Evolutionary conservation across 2,888 invertebrate genomes (phyloP).

Genomic region (Meliscaeva auricollis): DNA sequence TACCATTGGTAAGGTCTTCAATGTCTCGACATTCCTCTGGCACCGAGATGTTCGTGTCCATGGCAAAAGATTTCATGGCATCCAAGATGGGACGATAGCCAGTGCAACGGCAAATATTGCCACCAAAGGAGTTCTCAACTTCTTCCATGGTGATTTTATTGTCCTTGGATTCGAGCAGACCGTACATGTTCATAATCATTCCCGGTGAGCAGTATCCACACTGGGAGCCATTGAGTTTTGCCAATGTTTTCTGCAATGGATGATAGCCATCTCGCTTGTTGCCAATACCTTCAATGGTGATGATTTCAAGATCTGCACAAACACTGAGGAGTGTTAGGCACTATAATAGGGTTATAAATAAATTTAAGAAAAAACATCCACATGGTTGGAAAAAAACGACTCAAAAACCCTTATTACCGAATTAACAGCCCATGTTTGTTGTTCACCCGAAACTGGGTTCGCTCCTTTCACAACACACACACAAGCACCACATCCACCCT

Average conservation of each 20-base stretch:
- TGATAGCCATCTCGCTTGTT: slow-evolving; percentile 88
- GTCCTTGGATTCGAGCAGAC: slow-evolving; percentile 84
- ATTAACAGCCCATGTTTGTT: slow-evolving; percentile 86
- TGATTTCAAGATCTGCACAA: slow-evolving; percentile 88
- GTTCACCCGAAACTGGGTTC: slow-evolving; percentile 77
- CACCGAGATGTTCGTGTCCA: slow-evolving; percentile 85
- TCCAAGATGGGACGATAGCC: slow-evolving; percentile 92
- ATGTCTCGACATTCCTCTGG: slow-evolving; percentile 84
- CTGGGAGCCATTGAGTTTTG: slow-evolving; percentile 89
- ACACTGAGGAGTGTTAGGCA: slow-evolving; percentile 88
- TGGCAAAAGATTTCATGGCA: slow-evolving; percentile 90
- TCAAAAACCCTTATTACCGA: slow-evolving; percentile 86
- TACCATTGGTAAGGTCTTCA: slow-evolving; percentile 80
- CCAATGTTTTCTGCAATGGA: slow-evolving; percentile 87
- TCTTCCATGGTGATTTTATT: slow-evolving; percentile 87
- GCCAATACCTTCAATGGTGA: slow-evolving; percentile 91
- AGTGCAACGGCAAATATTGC: slow-evolving; percentile 92
- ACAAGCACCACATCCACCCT: slow-evolving; percentile 89
- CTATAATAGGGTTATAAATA: slow-evolving; percentile 81
- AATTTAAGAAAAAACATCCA: background rate
- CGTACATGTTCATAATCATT: slow-evolving; percentile 90
- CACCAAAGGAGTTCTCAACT: slow-evolving; percentile 90
- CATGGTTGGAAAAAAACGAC: background rate
- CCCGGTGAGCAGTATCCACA: slow-evolving; percentile 92
- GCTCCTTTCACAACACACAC: slow-evolving; percentile 84